These are phyloP conservation scores for Porites australiensis DNA, from an alignment of 64 coral and sea anemone genomes.

Conservation along the genomic window DNA sequence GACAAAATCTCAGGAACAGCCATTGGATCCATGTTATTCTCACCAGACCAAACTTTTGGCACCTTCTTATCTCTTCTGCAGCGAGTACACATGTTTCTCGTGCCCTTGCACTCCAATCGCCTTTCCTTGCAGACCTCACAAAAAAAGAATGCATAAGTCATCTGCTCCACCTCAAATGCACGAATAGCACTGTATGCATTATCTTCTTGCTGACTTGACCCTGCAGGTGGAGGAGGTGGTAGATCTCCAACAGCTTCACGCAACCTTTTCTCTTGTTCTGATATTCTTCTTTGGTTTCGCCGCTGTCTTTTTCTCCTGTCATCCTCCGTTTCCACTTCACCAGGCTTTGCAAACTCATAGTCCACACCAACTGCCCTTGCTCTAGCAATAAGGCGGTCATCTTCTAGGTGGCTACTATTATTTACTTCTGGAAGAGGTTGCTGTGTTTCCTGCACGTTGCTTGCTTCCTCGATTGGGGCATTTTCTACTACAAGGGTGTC, in stretches of 20 bases:
- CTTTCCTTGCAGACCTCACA: no score
- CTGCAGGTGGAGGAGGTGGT: slow-evolving; percentile 24
- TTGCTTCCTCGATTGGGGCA: no score
- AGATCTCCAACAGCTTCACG: slow-evolving; percentile 27
- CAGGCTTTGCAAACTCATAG: no score
- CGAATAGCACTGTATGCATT: slow-evolving; percentile 20
- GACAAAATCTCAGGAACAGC: background rate
- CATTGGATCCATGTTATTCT: slow-evolving; percentile 59
- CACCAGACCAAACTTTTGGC: slow-evolving; percentile 18
- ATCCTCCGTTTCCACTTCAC: background rate
- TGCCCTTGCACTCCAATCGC: no score
- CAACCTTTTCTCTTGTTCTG: slow-evolving; percentile 18
- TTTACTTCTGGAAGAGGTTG: no score
- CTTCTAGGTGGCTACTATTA: no score
- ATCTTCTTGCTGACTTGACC: slow-evolving; percentile 38
- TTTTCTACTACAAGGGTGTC: no score
- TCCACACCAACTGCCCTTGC: no score
- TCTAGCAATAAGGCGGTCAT: no score
- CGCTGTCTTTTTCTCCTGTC: background rate
- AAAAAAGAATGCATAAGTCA: background rate
- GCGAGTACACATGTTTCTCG: no score
- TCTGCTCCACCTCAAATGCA: slow-evolving; percentile 33
- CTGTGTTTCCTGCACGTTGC: no score
- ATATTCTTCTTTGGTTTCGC: background rate
- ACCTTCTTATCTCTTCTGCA: slow-evolving; percentile 35